Evolutionary conservation across 2,797 vertebrate genomes (phyloP).

Genomic region (Xiphophorus birchmanni): DNA sequence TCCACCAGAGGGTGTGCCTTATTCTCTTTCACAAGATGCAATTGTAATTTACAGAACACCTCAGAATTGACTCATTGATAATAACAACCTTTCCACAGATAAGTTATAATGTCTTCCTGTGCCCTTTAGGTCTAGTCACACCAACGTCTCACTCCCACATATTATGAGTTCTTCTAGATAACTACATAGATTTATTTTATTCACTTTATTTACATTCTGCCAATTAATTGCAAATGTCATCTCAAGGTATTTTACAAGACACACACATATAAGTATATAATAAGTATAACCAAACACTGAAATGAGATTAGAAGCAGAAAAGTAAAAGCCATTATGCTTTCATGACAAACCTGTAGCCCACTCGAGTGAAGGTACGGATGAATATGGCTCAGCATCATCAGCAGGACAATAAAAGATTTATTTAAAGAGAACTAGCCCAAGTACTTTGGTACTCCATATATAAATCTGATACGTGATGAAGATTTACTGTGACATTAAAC

Average conservation of each 20-base stretch:
- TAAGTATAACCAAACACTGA: not conserved
- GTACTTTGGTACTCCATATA: not conserved
- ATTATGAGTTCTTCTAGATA: not conserved
- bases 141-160: not conserved
- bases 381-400: not conserved
- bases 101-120: not conserved
- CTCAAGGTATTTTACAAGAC: not conserved
- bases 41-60: not conserved
- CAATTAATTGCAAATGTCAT: not conserved
- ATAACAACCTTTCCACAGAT: not conserved
- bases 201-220: not conserved
- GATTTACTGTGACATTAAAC: not conserved
- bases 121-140: not conserved
- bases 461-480: not conserved
- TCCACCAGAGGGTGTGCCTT: slow-evolving; percentile 22
- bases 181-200: not conserved
- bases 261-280: too few relatives aligned
- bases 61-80: not conserved
- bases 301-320: not conserved
- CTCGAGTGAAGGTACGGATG: not conserved
- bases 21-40: not conserved
- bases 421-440: not conserved
- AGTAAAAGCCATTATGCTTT: not conserved
- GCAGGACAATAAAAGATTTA: not conserved
- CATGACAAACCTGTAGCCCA: not conserved